These are phyloP conservation scores for Eupeodes latifasciatus DNA, from an alignment of 2,888 invertebrate species.

Conservation along the genomic window DNA sequence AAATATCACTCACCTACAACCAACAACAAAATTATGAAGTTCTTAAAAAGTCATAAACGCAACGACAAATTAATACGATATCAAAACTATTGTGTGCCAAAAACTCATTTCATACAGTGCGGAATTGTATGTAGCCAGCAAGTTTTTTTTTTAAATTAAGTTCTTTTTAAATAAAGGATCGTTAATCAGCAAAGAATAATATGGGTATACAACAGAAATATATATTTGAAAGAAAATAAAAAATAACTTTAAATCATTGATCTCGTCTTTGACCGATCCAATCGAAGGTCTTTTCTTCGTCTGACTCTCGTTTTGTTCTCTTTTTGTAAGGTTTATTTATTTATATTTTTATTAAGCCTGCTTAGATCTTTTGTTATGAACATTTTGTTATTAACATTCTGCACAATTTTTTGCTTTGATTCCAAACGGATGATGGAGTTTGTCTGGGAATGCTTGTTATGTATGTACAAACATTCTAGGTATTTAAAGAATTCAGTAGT, in stretches of 20 bases:
- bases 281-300: constrained; percentile 64
- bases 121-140: not conserved
- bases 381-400: constrained; percentile 11
- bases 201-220: not conserved
- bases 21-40: not conserved
- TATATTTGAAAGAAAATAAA: not conserved
- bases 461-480: not conserved
- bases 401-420: constrained; percentile 2
- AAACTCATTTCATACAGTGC: constrained; percentile 20
- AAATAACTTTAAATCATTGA: constrained; percentile 61
- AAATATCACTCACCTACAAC: not conserved
- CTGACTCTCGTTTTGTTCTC: constrained; percentile 46
- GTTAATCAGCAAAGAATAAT: not conserved
- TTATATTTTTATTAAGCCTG: not conserved
- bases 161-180: constrained; percentile 38
- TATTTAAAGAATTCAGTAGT: not conserved
- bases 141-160: constrained; percentile 2
- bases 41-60: not conserved
- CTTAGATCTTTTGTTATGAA: constrained; percentile 40
- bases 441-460: constrained; percentile 64
- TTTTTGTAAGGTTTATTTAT: constrained; percentile 17
- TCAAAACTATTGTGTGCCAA: not conserved
- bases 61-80: not conserved
- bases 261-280: constrained; percentile 70
- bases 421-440: constrained; percentile 52